These are phyloP conservation scores for Ptilonorhynchus violaceus DNA, from an alignment of 2,113 vertebrate genomes.

Conservation along the genomic window DNA sequence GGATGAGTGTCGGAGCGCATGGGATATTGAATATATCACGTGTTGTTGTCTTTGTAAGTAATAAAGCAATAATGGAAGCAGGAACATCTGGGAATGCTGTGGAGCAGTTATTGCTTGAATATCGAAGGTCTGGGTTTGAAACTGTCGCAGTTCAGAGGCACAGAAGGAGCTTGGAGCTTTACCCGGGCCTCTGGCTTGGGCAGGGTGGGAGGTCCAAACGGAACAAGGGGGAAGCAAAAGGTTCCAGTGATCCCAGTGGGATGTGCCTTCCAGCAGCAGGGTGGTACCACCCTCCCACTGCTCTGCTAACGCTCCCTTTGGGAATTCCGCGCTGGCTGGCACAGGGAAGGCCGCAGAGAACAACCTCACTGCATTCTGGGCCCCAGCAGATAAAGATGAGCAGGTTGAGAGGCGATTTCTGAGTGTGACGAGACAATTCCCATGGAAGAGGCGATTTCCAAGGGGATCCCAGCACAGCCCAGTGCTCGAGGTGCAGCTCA, in stretches of 20 bases:
- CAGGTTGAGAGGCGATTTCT: background rate
- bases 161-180: background rate
- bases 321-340: fast-evolving
- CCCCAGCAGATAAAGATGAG: background rate
- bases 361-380: fast-evolving
- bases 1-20: conserved; percentile 44
- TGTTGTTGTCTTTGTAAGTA: conserved; percentile 26
- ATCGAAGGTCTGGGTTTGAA: background rate
- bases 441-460: fast-evolving
- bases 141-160: background rate
- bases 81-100: conserved; percentile 55
- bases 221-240: fast-evolving
- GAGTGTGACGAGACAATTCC: background rate
- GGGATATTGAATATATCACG: conserved; percentile 50
- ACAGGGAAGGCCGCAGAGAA: fast-evolving
- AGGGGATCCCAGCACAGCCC: fast-evolving
- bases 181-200: background rate
- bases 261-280: fast-evolving
- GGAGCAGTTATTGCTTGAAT: conserved; percentile 1
- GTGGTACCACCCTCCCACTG: background rate
- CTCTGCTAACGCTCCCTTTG: fast-evolving
- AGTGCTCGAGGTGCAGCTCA: background rate
- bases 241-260: fast-evolving
- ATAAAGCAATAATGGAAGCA: conserved; percentile 42
- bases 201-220: too few relatives aligned